A percentile compares a stretch with the other conserved stretches of the same genome.
Conservation (phyloP, 2,888 invertebrate species). For the Limenitis camilla region DNA sequence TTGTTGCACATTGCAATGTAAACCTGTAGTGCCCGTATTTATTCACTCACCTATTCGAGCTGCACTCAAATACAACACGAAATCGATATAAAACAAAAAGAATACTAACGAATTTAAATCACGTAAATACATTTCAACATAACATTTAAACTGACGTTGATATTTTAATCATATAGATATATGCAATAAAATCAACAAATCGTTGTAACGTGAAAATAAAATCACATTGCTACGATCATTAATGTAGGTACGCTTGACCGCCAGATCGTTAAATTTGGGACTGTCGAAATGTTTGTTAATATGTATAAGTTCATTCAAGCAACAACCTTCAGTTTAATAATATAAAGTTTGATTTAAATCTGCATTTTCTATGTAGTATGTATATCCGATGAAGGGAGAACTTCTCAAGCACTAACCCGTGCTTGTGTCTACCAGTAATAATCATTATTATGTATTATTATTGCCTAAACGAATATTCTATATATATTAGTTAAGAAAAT, state of each 20-base stretch:
- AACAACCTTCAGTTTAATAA: fast-evolving
- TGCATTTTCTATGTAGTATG: not conserved
- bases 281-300: slow-evolving; percentile 1
- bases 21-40: too few relatives aligned
- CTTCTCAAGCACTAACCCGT: not conserved
- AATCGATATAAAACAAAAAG: too few relatives aligned
- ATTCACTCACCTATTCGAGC: too few relatives aligned
- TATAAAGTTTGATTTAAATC: not conserved
- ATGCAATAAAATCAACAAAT: slow-evolving; percentile 1
- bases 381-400: not conserved
- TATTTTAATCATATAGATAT: not conserved
- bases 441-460: slow-evolving; percentile 1
- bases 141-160: too few relatives aligned
- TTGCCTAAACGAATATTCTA: not conserved
- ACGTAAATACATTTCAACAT: too few relatives aligned
- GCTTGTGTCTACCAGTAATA: not conserved
- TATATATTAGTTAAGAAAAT: too few relatives aligned
- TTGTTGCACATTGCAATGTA: too few relatives aligned
- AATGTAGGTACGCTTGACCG: slow-evolving; percentile 4
- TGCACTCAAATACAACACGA: too few relatives aligned
- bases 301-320: not conserved
- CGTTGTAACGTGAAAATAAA: slow-evolving; percentile 1
- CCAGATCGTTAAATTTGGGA: slow-evolving; percentile 7
- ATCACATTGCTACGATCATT: slow-evolving; percentile 2
- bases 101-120: too few relatives aligned